A percentile compares a stretch with the other conserved stretches of the same genome.
phyloP scores from a whole-genome alignment of 2,888 invertebrate genomes.

The Drosophila prolongata region DNA sequence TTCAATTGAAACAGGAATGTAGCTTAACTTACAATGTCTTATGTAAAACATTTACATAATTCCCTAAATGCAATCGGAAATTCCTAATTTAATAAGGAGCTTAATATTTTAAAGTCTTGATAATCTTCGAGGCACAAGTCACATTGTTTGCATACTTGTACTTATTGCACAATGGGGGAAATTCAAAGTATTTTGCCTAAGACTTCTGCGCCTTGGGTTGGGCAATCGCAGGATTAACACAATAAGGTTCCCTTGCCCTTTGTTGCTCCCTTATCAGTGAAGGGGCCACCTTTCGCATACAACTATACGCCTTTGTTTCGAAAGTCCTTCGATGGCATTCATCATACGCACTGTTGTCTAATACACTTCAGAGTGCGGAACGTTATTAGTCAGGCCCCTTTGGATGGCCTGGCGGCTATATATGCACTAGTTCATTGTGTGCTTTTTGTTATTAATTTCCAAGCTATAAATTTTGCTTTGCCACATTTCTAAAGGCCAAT shows the following conservation, averaged over 20 bases:
- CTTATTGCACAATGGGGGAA: background rate
- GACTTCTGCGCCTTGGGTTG: slow-evolving; percentile 4
- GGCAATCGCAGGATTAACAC: slow-evolving; percentile 19
- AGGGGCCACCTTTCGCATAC: slow-evolving; percentile 13
- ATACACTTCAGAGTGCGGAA: slow-evolving; percentile 39
- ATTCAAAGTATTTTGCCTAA: background rate
- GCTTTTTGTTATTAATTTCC: slow-evolving; percentile 78
- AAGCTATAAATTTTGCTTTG: slow-evolving; percentile 77
- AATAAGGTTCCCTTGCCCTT: slow-evolving; percentile 5
- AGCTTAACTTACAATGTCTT: no score
- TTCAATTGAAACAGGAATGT: no score
- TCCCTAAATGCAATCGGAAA: no score
- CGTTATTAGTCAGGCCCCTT: slow-evolving; percentile 36
- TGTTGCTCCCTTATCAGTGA: slow-evolving; percentile 1
- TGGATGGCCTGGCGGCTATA: slow-evolving; percentile 54
- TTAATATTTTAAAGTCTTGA: background rate
- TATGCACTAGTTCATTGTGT: slow-evolving; percentile 69
- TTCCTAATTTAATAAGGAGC: background rate
- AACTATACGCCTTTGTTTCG: slow-evolving; percentile 35
- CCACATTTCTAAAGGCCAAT: slow-evolving; percentile 74
- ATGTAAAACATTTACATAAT: no score
- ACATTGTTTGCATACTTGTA: background rate
- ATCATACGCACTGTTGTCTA: slow-evolving; percentile 48
- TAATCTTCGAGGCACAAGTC: background rate
- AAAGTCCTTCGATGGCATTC: slow-evolving; percentile 36